Conservation (phyloP, 2,888 invertebrate genomes). For the Epiperipatus broadwayi region DNA sequence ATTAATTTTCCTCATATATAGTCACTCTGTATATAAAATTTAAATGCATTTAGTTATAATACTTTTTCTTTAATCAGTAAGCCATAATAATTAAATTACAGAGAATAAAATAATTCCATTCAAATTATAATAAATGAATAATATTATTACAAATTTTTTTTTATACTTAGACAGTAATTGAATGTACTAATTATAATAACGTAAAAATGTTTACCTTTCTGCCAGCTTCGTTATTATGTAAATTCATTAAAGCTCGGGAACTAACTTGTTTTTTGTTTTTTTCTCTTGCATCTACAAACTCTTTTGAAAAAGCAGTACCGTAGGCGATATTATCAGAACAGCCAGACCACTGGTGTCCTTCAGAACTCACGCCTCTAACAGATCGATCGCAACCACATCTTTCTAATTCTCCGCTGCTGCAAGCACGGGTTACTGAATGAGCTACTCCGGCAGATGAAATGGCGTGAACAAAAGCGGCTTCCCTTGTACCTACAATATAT, state of each 20-base stretch:
- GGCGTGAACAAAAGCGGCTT: conserved; percentile 29
- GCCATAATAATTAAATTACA: too few species aligned
- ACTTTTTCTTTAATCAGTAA: too few species aligned
- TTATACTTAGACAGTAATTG: too few species aligned
- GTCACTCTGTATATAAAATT: too few species aligned
- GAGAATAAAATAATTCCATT: too few species aligned
- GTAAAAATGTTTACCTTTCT: conserved; percentile 23
- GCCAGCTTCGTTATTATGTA: conserved; percentile 32
- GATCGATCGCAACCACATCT: conserved; percentile 32
- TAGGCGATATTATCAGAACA: conserved; percentile 28
- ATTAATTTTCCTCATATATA: too few species aligned
- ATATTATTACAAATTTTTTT: too few species aligned
- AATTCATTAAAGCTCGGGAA: conserved; percentile 26
- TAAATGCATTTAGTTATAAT: too few species aligned
- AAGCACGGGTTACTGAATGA: conserved; percentile 31
- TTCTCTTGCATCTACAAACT: conserved; percentile 25
- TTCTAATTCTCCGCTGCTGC: conserved; percentile 29
- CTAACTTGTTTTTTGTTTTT: conserved; percentile 16
- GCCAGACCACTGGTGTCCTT: conserved; percentile 28
- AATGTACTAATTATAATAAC: not conserved
- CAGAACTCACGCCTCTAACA: conserved; percentile 21
- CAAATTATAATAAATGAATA: too few species aligned
- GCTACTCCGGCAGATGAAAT: conserved; percentile 28
- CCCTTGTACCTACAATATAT: conserved; percentile 24
- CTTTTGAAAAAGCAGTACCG: conserved; percentile 24